These are phyloP conservation scores for Heliangelus exortis DNA, from an alignment of 2,797 vertebrate genomes.

Conservation along the genomic window DNA sequence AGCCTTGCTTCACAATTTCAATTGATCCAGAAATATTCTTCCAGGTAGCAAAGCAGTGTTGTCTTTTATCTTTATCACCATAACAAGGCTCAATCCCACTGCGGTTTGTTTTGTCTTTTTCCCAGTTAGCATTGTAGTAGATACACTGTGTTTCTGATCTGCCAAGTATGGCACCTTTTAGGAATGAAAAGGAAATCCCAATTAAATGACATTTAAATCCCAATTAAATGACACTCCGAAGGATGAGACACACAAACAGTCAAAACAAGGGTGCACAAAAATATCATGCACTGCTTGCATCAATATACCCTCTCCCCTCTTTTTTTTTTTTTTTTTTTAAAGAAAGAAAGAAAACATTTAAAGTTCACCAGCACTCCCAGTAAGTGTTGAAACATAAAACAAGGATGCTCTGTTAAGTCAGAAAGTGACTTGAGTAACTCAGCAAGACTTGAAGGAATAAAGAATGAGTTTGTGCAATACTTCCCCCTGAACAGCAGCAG, in stretches of 20 bases:
- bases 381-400: background rate
- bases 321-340: background rate
- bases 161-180: constrained; percentile 93
- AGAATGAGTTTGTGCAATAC: background rate
- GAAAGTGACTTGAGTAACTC: background rate
- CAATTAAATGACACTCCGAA: background rate
- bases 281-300: background rate
- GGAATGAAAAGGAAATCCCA: background rate
- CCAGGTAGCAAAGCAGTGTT: constrained; percentile 98
- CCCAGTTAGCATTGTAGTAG: constrained; percentile 96
- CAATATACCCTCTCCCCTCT: background rate
- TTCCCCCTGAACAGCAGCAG: background rate
- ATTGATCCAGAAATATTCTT: constrained; percentile 94
- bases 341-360: background rate
- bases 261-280: background rate
- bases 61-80: constrained; percentile 93
- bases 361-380: background rate
- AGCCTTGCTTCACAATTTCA: constrained; percentile 95
- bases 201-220: background rate
- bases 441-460: background rate
- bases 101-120: constrained; percentile 93
- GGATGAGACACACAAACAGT: background rate
- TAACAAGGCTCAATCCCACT: constrained; percentile 92
- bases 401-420: background rate
- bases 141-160: constrained; percentile 95